Conservation (phyloP, 2,797 vertebrate species). For the Hypotaenidia okinawae region DNA sequence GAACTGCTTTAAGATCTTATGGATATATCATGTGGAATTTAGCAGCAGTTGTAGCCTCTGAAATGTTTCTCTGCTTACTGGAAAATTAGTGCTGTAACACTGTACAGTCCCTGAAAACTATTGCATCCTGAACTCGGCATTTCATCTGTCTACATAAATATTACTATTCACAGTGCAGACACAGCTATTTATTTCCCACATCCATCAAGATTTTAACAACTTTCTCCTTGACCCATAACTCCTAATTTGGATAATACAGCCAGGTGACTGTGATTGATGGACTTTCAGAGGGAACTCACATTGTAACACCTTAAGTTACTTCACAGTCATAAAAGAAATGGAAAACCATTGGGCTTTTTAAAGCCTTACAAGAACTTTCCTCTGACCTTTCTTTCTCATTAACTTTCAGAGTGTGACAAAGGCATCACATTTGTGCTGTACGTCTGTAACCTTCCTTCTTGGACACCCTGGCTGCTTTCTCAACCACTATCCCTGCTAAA, state of each 20-base stretch:
- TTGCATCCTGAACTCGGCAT: neutral
- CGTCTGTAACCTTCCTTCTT: neutral
- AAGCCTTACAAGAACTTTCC: neutral
- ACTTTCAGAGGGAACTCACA: neutral
- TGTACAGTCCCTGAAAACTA: neutral
- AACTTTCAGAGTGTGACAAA: neutral
- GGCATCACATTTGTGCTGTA: neutral
- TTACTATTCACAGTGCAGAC: neutral
- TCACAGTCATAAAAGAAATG: neutral
- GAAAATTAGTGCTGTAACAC: neutral
- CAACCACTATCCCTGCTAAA: neutral
- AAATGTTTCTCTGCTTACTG: neutral
- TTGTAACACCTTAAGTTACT: neutral
- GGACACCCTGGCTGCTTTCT: neutral
- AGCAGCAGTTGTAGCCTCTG: neutral
- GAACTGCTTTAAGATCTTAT: neutral
- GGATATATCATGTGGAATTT: neutral
- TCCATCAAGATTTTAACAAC: slow-evolving; percentile 22
- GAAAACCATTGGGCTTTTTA: neutral
- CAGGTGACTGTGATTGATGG: neutral
- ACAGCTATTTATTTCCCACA: slow-evolving; percentile 22
- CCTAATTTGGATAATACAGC: neutral
- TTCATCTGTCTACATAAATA: neutral
- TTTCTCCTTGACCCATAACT: neutral
- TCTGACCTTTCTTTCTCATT: neutral